phyloP scores from a whole-genome alignment of 2,888 invertebrate species.

The Drosophila ustulata region DNA sequence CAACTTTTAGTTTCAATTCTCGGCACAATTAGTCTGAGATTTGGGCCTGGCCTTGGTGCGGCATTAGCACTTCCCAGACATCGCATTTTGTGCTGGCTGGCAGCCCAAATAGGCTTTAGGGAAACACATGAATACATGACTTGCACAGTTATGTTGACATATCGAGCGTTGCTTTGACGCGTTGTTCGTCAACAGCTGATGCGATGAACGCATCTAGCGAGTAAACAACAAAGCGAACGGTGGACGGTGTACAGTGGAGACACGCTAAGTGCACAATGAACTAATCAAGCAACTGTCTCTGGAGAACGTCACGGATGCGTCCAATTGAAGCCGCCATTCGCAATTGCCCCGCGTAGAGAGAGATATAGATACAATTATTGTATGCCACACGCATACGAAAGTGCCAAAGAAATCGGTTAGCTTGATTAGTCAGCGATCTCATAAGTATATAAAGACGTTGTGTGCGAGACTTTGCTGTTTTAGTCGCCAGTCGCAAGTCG shows the following conservation, averaged over 20 bases:
- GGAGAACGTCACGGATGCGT: conserved; percentile 47
- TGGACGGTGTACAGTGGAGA: conserved; percentile 10
- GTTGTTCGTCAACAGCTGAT: conserved; percentile 14
- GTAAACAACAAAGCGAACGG: conserved; percentile 13
- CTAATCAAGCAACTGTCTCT: conserved; percentile 6
- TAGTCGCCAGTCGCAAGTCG: conserved; percentile 50
- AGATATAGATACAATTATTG: conserved; percentile 6
- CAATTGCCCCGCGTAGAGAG: conserved; percentile 26
- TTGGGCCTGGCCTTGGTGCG: conserved; percentile 30
- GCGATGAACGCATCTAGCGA: conserved; percentile 36
- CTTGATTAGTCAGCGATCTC: conserved; percentile 50
- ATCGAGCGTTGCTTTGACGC: conserved; percentile 1
- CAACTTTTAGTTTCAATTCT: conserved; percentile 15
- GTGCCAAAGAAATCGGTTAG: conserved; percentile 32
- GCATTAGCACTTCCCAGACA: conserved; percentile 51
- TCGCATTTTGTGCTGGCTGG: conserved; percentile 4
- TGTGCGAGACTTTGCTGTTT: conserved; percentile 27
- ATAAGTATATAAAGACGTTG: conserved; percentile 27
- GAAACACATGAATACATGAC: conserved; percentile 38
- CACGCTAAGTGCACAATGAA: conserved; percentile 4
- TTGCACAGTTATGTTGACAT: conserved; percentile 33
- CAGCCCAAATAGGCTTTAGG: conserved; percentile 50
- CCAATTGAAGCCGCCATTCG: conserved; percentile 38
- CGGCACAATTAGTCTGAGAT: not conserved
- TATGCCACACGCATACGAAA: conserved; percentile 46